Percentiles rank a stretch among this genome's conserved stretches.
Evolutionary conservation across 2,113 vertebrate species (phyloP).

Genomic region (Campylomormyrus tamandua): DNA sequence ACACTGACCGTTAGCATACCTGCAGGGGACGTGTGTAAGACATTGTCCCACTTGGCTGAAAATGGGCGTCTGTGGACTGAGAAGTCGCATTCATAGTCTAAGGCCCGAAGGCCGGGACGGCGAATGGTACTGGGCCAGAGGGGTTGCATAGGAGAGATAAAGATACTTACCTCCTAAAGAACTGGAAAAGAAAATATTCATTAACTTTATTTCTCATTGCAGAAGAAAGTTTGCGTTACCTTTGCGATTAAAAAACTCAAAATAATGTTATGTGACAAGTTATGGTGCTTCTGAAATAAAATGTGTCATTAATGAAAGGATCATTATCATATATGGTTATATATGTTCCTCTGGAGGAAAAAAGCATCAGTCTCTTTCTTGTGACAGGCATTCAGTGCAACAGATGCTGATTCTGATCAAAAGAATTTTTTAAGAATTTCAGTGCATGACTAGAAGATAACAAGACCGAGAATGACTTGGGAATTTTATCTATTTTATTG

Average conservation of each 20-base stretch:
- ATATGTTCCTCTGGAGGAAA: background rate
- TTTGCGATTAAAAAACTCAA: background rate
- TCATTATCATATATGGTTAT: background rate
- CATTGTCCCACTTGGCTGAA: background rate
- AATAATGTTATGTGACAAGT: background rate
- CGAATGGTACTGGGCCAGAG: background rate
- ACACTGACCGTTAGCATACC: background rate
- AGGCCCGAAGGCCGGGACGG: background rate
- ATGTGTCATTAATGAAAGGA: background rate
- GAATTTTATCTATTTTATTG: background rate
- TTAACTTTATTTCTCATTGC: background rate
- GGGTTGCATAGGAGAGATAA: background rate
- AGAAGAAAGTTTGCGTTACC: background rate
- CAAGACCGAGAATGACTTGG: too few species aligned
- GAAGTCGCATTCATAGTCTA: background rate
- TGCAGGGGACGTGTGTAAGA: background rate
- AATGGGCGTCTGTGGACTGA: background rate
- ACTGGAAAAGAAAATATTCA: background rate
- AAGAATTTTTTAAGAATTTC: background rate
- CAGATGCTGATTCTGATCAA: background rate
- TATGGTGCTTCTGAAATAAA: background rate
- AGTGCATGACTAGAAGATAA: background rate
- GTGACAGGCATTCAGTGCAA: background rate
- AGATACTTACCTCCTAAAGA: background rate
- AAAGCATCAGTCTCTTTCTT: background rate